A percentile compares a stretch with the other conserved stretches of the same genome.
Evolutionary conservation across 2,797 vertebrate genomes (phyloP).

Genomic region (Darevskia mixta): DNA sequence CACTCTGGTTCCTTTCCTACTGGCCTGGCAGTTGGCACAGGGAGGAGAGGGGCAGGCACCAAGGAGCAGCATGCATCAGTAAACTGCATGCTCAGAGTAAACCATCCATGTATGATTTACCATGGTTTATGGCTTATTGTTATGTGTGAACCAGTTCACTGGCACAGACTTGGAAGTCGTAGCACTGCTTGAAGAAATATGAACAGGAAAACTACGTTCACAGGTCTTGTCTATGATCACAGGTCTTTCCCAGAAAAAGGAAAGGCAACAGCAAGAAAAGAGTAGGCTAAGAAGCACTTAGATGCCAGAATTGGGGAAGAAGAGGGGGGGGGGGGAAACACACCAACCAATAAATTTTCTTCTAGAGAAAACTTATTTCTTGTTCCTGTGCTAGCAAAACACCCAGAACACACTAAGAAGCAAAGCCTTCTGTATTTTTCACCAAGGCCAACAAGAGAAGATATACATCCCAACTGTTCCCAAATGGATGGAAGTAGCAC

Average conservation of each 20-base stretch:
- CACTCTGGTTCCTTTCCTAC: too few relatives aligned
- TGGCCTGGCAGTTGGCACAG: too few relatives aligned
- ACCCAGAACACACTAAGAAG: conserved; percentile 31
- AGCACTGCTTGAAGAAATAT: neutral
- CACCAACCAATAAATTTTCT: neutral
- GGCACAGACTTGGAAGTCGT: neutral
- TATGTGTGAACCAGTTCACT: too few relatives aligned
- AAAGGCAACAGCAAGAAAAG: neutral
- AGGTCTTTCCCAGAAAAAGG: neutral
- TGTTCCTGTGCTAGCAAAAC: conserved; percentile 10
- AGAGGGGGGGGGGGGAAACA: neutral
- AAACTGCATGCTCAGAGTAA: too few relatives aligned
- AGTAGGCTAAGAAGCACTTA: neutral
- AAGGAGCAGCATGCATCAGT: too few relatives aligned
- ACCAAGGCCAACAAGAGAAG: conserved; percentile 23
- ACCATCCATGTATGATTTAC: too few relatives aligned
- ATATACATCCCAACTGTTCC: neutral
- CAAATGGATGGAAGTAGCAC: conserved; percentile 14
- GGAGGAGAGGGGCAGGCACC: too few relatives aligned
- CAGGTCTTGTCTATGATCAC: neutral
- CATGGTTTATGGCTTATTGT: too few relatives aligned
- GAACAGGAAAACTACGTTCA: neutral
- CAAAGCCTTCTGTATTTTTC: conserved; percentile 26
- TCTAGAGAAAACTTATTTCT: conserved; percentile 38
- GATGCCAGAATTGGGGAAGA: conserved; percentile 38